A percentile compares a stretch with the other conserved stretches of the same genome.
These are phyloP conservation scores for Andrena trimmerana DNA, from an alignment of 2,888 invertebrate species.

Conservation along the genomic window DNA sequence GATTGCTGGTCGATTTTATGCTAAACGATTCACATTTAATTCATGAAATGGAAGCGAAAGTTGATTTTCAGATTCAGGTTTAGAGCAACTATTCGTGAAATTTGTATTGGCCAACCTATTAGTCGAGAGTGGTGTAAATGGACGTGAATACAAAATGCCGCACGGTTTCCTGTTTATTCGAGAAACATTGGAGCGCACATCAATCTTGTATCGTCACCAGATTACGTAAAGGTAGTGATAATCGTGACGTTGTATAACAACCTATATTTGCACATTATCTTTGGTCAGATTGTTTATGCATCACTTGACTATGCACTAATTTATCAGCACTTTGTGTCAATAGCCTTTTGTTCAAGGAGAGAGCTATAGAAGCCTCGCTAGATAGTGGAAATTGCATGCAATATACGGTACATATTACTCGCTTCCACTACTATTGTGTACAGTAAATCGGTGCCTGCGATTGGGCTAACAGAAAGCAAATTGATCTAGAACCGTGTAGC, in stretches of 20 bases:
- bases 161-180: slow-evolving; percentile 4
- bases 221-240: slow-evolving; percentile 23
- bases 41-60: too few relatives aligned
- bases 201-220: slow-evolving; percentile 18
- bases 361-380: slow-evolving; percentile 20
- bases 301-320: slow-evolving; percentile 44
- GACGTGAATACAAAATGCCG: neutral
- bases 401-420: slow-evolving; percentile 18
- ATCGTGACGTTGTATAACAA: slow-evolving; percentile 26
- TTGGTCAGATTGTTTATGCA: slow-evolving; percentile 34
- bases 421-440: neutral
- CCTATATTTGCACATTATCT: slow-evolving; percentile 40
- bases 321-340: slow-evolving; percentile 42
- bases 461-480: slow-evolving; percentile 12
- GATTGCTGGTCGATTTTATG: too few relatives aligned
- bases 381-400: slow-evolving; percentile 19
- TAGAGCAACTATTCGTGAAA: too few relatives aligned
- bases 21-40: too few relatives aligned
- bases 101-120: neutral
- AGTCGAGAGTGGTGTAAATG: neutral
- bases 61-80: too few relatives aligned
- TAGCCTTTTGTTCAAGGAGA: slow-evolving; percentile 34
- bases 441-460: slow-evolving; percentile 9
- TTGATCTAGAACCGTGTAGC: neutral
- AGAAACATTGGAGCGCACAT: neutral